Evolutionary conservation across 2,113 vertebrate species (phyloP).

Genomic region (Dasyurus viverrinus): DNA sequence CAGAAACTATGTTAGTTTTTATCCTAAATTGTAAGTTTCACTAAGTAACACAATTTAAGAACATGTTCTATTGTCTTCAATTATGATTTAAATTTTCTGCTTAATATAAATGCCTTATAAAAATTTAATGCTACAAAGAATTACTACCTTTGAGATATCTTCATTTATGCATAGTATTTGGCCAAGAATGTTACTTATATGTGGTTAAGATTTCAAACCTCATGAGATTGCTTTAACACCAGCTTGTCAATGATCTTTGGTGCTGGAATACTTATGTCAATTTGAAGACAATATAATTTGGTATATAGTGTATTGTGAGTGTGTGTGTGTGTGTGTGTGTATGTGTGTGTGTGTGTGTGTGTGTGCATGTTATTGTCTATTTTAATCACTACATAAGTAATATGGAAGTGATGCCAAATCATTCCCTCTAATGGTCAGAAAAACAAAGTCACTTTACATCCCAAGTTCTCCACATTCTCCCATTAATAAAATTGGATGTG

Average conservation of each 20-base stretch:
- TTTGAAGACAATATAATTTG: not conserved
- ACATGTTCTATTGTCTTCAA: conserved; percentile 47
- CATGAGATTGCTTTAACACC: not conserved
- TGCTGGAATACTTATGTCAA: not conserved
- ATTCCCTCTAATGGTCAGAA: conserved; percentile 68
- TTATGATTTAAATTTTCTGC: conserved; percentile 64
- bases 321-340: too few species aligned
- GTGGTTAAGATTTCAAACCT: conserved; percentile 31
- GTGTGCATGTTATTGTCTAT: conserved; percentile 45
- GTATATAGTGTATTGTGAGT: not conserved
- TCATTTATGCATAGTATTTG: conserved; percentile 38
- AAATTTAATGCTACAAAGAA: conserved; percentile 70
- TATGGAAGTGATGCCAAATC: conserved; percentile 70
- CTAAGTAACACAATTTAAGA: conserved; percentile 34
- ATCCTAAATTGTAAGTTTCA: conserved; percentile 54
- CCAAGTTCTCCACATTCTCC: conserved; percentile 65
- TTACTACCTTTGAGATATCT: conserved; percentile 69
- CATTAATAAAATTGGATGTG: conserved; percentile 75
- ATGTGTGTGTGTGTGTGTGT: too few species aligned
- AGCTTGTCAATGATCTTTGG: not conserved
- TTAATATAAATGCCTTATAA: conserved; percentile 62
- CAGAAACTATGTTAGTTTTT: conserved; percentile 33
- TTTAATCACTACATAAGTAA: conserved; percentile 65
- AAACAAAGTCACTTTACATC: conserved; percentile 77
- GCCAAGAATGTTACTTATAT: conserved; percentile 66